Percentiles rank a stretch among this genome's conserved stretches.
These are phyloP conservation scores for Yponomeuta evonymella DNA, from an alignment of 2,888 invertebrate species.

Conservation along the genomic window DNA sequence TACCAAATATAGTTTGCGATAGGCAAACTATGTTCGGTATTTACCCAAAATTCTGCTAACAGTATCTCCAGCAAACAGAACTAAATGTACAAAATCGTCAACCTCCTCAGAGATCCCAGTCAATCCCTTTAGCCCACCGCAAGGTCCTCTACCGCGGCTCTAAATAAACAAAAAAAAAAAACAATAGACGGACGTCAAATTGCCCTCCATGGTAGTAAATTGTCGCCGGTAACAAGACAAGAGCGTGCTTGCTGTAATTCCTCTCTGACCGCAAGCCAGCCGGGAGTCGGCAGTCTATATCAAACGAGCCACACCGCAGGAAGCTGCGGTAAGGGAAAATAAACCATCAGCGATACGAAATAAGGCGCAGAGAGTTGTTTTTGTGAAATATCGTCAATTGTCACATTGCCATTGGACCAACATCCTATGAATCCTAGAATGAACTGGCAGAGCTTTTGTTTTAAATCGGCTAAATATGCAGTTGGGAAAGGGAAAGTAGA, in stretches of 20 bases:
- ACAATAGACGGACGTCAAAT: not conserved
- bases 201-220: constrained; percentile 31
- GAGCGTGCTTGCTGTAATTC: constrained; percentile 42
- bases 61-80: no score
- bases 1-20: no score
- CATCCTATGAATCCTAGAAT: no score
- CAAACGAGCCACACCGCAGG: constrained; percentile 41
- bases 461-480: no score
- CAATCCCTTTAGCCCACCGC: no score
- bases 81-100: no score
- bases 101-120: no score
- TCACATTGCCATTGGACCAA: not conserved
- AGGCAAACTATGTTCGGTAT: no score
- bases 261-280: constrained; percentile 50
- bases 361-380: not conserved
- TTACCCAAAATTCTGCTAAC: no score
- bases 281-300: constrained; percentile 29
- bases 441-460: no score
- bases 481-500: no score
- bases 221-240: constrained; percentile 59
- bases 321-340: constrained; percentile 16
- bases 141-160: not conserved
- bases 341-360: not conserved
- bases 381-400: not conserved
- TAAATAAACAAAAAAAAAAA: constrained; percentile 34